Base-by-base conservation (phyloP, 2,888 invertebrate species). In the Ctena decussata region DNA sequence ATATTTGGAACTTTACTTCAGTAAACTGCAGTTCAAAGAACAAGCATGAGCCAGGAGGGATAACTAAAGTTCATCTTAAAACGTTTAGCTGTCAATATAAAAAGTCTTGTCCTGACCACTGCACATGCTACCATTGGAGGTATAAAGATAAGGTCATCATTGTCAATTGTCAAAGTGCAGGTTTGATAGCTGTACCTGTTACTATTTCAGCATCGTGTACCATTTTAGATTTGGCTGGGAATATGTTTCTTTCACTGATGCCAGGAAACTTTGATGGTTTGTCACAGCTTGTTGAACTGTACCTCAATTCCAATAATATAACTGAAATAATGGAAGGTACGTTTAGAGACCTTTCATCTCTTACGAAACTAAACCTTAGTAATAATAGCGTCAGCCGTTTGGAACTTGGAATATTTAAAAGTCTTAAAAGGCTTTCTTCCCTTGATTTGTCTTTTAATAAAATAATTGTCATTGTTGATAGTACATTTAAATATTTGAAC, bases 401-500 rank as follows among this genome's bases (percentile, higher is more conserved):
- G 8, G 74, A 85, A 27, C 80, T 80, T 65, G 83, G 81, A 37
- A 87, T 88, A 0, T 91, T 92, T 77, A 77, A 80, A n/a, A 89
- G 89, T 27, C 75, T 92, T 6, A 81, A 83, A 30, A 75, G 85
- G 49, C 82, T 91, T 30, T 57, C 80, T 18, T 53, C 53, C 3
- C 78, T 92, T 1, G 79, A 88, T 60, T 83, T 92, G 18, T 76
- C 89, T 18, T 65, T 89, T 69, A 92, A 92, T 71, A 77, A 37
- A 21, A 78, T 92, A 8, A 65, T 78, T 0, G 74, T 70, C 32
- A 84, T 92, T 44, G 79, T 78, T n/a, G n/a, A n/a, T n/a, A n/a
- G n/a, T n/a, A n/a, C n/a, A n/a, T n/a, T n/a, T n/a, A n/a, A n/a
- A n/a, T n/a, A n/a, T n/a, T n/a, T n/a, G n/a, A n/a, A n/a, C n/a